Evolutionary conservation across 2,888 invertebrate genomes (phyloP).

Genomic region (Lepas anatifera): DNA sequence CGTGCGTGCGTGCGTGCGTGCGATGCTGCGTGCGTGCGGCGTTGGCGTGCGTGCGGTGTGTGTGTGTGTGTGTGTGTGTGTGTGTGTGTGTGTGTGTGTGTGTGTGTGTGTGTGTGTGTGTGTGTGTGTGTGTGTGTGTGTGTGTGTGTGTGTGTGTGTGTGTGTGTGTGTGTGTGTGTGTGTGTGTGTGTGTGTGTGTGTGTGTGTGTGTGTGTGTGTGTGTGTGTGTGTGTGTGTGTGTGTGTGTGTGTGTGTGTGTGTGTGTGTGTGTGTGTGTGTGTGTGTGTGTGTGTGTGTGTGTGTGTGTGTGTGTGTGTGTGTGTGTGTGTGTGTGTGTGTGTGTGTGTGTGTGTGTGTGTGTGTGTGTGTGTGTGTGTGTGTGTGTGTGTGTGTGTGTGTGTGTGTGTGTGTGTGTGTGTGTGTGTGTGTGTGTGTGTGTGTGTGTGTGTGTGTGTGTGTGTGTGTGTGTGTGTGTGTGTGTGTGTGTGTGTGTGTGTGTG

Average conservation of each 20-base stretch:
- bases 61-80: not conserved
- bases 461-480: not conserved
- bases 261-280: constrained; percentile 11
- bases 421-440: too few species aligned
- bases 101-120: not conserved
- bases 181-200: not conserved
- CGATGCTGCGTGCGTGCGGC: too few species aligned
- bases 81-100: not conserved
- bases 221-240: not conserved
- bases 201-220: not conserved
- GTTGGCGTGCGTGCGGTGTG: too few species aligned
- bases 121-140: not conserved
- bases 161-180: not conserved
- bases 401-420: not conserved
- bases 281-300: too few species aligned
- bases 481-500: not conserved
- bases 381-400: not conserved
- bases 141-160: not conserved
- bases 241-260: constrained; percentile 6
- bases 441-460: not conserved
- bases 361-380: not conserved
- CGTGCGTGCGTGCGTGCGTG: too few species aligned
- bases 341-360: not conserved
- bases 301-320: too few species aligned
- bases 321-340: not conserved